Evolutionary conservation across 2,888 invertebrate genomes (phyloP).

Genomic region (Sphecodes monilicornis): DNA sequence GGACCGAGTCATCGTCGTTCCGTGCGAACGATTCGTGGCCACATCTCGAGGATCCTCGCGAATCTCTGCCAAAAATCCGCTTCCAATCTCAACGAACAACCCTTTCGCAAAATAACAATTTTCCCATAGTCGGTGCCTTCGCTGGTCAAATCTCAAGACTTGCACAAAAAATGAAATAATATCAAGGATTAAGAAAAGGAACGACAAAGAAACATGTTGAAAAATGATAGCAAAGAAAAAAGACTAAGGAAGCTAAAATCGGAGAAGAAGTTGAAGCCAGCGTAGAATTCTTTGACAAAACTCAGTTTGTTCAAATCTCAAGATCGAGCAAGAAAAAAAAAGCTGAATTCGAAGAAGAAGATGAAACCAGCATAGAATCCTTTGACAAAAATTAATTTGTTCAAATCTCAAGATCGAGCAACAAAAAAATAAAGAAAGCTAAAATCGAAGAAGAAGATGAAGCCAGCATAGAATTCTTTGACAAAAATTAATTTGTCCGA

Average conservation of each 20-base stretch:
- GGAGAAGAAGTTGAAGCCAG: not conserved
- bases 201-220: no score
- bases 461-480: not conserved
- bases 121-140: not conserved
- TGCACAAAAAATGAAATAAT: no score
- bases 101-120: not conserved
- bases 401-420: no score
- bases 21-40: not conserved
- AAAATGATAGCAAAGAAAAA: no score
- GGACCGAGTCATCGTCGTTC: not conserved
- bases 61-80: not conserved
- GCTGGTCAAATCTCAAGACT: not conserved
- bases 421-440: not conserved
- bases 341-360: no score
- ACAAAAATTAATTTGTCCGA: not conserved
- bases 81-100: not conserved
- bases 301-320: not conserved
- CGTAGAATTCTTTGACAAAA: not conserved
- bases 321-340: not conserved
- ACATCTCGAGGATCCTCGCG: not conserved
- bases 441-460: not conserved
- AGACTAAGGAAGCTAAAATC: not conserved
- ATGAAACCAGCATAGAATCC: no score
- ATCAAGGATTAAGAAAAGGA: no score
- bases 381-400: no score